A percentile compares a stretch with the other conserved stretches of the same genome.
Conservation (phyloP, 2,797 vertebrate genomes). For the Mallotus villosus region DNA sequence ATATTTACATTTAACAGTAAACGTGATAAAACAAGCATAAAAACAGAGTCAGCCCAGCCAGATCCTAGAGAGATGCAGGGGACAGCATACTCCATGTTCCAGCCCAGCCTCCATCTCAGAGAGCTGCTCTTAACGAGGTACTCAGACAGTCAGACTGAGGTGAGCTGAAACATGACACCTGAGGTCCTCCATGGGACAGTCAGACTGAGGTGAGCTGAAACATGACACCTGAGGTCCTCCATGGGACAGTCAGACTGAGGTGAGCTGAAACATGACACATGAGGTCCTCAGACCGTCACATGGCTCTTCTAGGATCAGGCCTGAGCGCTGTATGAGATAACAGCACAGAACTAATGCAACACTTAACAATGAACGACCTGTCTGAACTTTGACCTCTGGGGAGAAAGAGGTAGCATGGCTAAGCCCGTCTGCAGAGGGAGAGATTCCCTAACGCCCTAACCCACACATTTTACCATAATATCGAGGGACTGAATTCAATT, state of each 20-base stretch:
- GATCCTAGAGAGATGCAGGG: conserved; percentile 16
- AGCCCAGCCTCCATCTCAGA: not conserved
- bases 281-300: not conserved
- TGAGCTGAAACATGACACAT: not conserved
- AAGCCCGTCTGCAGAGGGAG: conserved; percentile 1
- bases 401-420: too few relatives aligned
- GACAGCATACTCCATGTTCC: not conserved
- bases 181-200: not conserved
- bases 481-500: not conserved
- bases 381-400: not conserved
- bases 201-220: too few relatives aligned
- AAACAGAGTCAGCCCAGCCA: conserved; percentile 14
- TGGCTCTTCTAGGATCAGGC: conserved; percentile 1
- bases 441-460: conserved; percentile 9
- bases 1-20: conserved; percentile 18
- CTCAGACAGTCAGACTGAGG: too few relatives aligned
- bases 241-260: too few relatives aligned
- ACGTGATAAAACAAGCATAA: not conserved
- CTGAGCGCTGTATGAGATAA: not conserved
- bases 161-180: not conserved
- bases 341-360: not conserved
- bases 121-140: too few relatives aligned
- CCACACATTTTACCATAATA: not conserved
- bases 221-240: too few relatives aligned
- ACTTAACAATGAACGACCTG: not conserved